A percentile compares a stretch with the other conserved stretches of the same genome.
Conservation (phyloP, 2,113 vertebrate species). For the Pseudonaja textilis region DNA sequence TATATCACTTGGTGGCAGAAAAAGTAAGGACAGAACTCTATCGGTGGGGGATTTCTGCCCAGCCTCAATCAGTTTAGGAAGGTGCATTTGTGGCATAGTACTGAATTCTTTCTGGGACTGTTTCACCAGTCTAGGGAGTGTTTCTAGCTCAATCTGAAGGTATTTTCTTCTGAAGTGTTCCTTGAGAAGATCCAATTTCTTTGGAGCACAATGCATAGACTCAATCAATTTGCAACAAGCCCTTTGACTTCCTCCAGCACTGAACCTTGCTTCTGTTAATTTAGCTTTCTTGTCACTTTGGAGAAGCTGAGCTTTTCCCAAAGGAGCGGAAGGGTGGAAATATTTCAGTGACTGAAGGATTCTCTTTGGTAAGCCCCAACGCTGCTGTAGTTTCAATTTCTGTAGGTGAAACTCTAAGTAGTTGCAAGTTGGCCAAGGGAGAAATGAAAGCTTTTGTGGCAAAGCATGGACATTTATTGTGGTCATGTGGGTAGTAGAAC, state of each 20-base stretch:
- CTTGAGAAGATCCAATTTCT: background rate
- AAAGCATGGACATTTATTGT: too few relatives aligned
- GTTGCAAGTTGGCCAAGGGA: background rate
- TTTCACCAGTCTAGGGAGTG: background rate
- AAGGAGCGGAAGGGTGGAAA: background rate
- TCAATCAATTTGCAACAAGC: too few relatives aligned
- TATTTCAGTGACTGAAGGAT: background rate
- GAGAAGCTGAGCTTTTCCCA: background rate
- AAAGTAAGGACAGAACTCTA: background rate
- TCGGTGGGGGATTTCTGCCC: background rate
- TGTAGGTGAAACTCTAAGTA: constrained; percentile 4
- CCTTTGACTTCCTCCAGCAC: background rate
- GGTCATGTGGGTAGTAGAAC: background rate
- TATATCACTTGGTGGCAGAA: background rate
- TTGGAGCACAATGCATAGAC: too few relatives aligned
- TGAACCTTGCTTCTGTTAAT: background rate
- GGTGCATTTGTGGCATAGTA: background rate
- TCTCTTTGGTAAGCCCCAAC: background rate
- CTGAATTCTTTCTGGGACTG: background rate
- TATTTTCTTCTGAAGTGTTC: background rate
- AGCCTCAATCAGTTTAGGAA: background rate
- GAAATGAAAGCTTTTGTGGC: background rate
- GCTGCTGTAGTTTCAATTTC: background rate
- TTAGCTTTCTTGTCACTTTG: background rate
- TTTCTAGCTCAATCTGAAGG: background rate